Evolutionary conservation across 2,888 invertebrate species (phyloP).

Genomic region (Zele albiditarsus): DNA sequence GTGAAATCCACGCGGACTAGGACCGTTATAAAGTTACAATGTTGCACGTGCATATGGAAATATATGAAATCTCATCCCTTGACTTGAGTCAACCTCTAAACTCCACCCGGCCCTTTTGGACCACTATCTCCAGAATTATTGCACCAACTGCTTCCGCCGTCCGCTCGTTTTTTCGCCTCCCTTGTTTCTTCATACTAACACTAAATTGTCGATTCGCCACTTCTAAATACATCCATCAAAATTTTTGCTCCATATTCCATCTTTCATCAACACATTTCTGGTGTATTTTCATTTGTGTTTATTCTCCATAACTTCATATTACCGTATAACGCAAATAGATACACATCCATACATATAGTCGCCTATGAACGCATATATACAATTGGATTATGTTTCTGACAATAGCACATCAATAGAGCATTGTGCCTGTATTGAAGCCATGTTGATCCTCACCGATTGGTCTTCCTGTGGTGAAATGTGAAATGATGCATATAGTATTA

Average conservation of each 20-base stretch:
- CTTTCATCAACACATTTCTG: background rate
- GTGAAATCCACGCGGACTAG: constrained; percentile 42
- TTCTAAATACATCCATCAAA: constrained; percentile 2
- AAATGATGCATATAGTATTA: constrained; percentile 18
- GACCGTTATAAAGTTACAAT: background rate
- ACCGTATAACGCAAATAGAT: too few relatives aligned
- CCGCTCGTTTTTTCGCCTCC: constrained; percentile 55
- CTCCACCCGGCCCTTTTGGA: constrained; percentile 46
- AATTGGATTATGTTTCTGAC: background rate
- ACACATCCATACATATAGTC: background rate
- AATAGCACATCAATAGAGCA: background rate
- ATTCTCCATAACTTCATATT: too few relatives aligned
- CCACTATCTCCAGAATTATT: constrained; percentile 59
- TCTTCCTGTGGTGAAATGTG: constrained; percentile 2
- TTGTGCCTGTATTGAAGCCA: background rate
- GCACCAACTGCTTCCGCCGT: constrained; percentile 50
- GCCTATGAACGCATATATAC: background rate
- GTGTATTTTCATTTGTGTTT: too few relatives aligned
- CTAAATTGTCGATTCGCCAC: constrained; percentile 45
- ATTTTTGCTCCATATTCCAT: constrained; percentile 4
- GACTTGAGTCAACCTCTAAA: constrained; percentile 21
- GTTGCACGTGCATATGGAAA: background rate
- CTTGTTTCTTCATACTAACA: constrained; percentile 54
- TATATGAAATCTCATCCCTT: background rate
- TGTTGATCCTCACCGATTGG: background rate